A percentile compares a stretch with the other conserved stretches of the same genome.
Evolutionary conservation across 2,797 vertebrate genomes (phyloP).

Genomic region (Coilia nasus): DNA sequence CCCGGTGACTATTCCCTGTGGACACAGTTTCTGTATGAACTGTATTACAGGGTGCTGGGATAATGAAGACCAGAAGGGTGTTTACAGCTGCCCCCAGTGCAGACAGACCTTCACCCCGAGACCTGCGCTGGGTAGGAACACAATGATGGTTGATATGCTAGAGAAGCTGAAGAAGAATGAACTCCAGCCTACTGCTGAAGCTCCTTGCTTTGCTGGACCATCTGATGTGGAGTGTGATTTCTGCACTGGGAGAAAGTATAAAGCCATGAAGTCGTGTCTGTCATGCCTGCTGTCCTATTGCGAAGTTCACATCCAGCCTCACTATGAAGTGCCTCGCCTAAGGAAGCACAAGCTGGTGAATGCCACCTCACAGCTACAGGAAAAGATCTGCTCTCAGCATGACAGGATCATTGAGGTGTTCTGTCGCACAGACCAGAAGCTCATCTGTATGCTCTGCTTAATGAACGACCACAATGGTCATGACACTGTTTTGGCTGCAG

Average conservation of each 20-base stretch:
- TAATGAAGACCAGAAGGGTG: neutral
- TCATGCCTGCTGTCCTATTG: neutral
- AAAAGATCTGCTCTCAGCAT: neutral
- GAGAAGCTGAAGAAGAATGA: neutral
- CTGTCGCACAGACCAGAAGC: neutral
- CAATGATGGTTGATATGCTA: neutral
- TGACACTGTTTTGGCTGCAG: neutral
- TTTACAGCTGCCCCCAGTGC: slow-evolving; percentile 17
- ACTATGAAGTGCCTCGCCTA: neutral
- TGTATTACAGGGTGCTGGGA: neutral
- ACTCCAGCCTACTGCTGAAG: neutral
- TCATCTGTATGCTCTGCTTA: neutral
- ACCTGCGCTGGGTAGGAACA: neutral
- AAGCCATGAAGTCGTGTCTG: neutral
- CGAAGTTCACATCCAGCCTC: neutral
- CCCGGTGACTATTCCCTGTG: neutral
- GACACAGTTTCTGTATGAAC: slow-evolving; percentile 9
- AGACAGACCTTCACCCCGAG: neutral
- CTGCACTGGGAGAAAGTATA: neutral
- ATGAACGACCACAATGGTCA: neutral
- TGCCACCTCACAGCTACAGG: neutral
- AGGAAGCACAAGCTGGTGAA: neutral
- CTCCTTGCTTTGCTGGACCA: neutral
- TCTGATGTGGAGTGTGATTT: neutral
- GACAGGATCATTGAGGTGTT: slow-evolving; percentile 8